Conservation (phyloP, 2,888 invertebrate species). For the Hydraecia micacea region DNA sequence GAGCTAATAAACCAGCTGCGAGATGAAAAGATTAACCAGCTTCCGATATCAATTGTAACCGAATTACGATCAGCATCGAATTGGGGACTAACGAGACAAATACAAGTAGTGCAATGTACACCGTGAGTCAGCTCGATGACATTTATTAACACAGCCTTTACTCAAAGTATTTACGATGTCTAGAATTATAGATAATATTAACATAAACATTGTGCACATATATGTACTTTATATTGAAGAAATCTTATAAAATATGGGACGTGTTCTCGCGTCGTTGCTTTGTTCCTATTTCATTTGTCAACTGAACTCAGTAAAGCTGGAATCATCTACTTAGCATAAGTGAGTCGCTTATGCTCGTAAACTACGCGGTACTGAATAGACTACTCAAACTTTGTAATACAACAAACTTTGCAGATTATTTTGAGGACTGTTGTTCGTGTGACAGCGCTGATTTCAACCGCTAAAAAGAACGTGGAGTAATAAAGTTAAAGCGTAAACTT, state of each 20-base stretch:
- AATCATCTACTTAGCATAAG: conserved; percentile 64
- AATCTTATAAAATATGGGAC: conserved; percentile 16
- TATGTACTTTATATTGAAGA: conserved; percentile 22
- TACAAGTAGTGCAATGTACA: conserved; percentile 11
- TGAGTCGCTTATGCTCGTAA: conserved; percentile 61
- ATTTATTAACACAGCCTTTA: not conserved
- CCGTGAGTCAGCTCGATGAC: conserved; percentile 35
- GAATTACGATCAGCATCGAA: conserved; percentile 65
- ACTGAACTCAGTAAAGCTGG: conserved; percentile 57
- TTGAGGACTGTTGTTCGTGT: conserved; percentile 32
- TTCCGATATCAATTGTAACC: conserved; percentile 60
- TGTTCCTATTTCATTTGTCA: conserved; percentile 55
- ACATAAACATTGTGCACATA: not conserved
- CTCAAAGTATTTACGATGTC: not conserved
- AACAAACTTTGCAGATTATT: conserved; percentile 60
- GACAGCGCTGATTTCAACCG: conserved; percentile 21
- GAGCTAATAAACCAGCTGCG: conserved; percentile 55
- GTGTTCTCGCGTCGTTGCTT: conserved; percentile 28
- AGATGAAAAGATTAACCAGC: conserved; percentile 64
- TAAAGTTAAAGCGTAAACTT: not conserved
- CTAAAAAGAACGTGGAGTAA: conserved; percentile 24
- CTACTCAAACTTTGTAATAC: conserved; percentile 57
- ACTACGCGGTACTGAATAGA: conserved; percentile 46
- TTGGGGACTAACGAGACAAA: conserved; percentile 66
- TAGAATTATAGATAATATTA: not conserved